Evolutionary conservation across 2,113 vertebrate species (phyloP), one percentile per base, ranked within the genome.

Genomic region (Coreoperca whiteheadi): DNA sequence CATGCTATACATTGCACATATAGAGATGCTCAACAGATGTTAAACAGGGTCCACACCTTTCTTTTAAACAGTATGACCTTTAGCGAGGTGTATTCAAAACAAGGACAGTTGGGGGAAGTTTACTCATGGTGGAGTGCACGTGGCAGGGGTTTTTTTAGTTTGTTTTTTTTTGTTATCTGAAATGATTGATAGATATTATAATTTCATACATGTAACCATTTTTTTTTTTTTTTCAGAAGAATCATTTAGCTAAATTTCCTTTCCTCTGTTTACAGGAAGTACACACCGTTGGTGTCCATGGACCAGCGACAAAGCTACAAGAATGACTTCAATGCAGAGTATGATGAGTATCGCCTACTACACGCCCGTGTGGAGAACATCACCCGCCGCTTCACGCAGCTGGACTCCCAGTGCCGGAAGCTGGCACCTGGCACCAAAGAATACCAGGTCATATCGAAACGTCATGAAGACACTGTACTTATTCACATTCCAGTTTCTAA

Each of bases 261-360:
- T 30, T 56, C 20, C 32, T 66, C 51, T 75, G n/a, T 69, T 86
- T 54, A 51, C 90, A 98, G 97, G 77, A 98, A 97, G 87, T 99
- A 98, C 73, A 89, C 87, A 9, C 79, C 94, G 4, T 93, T 99
- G 50, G 89, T 93, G 74, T 97, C 97, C 11, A 75, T 91, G 0
- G 96, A 97, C 88, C 98, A 99, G 88, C 92, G 97, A 30, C 96
- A 98, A 89, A 92, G 89, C 75, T 99, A 98, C 93, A 96, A 97
- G 87, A 84, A 97, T 28, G 97, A 98, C 91, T 99, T 99, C 91
- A 96, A 96, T 21, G 96, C 96, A 0, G 97, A 98, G 87, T 99
- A 97, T 30, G 96, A 96, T 0, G 97, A 99, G 74, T 99, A 99
- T 78, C 95, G 96, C 43, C 81, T 65, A 32, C 79, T 99, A 82